Evolutionary conservation across 2,888 invertebrate genomes (phyloP), one percentile per base, ranked within the genome.

Genomic region (Pimpla rufipes): DNA sequence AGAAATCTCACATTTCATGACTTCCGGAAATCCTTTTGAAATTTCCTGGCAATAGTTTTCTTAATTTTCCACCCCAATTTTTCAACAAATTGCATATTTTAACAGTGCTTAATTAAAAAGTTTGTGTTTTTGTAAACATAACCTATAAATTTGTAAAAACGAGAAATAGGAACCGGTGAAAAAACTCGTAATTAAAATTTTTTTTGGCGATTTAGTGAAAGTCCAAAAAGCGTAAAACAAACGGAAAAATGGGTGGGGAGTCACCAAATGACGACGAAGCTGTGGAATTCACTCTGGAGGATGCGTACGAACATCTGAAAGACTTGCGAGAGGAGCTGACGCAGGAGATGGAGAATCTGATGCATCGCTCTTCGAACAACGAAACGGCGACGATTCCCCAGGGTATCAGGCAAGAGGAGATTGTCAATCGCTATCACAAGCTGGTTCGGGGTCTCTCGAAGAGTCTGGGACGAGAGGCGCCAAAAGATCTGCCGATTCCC

Each of bases 281-380:
- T 42, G 64, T 86, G 81, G 90, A 90, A 52, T 91, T 90, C 45
- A 89, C 89, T n/a, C 81, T 91, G 21, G 88, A 91, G 59, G 91
- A 92, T 64, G 85, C 90, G 0, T 85, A 87, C 1, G 90, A 88
- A 10, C 55, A 85, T 40, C 83, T 92, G 13, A 87, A 86, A 62
- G 88, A 90, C 0, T 59, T 85, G 0, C 70, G 85, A 35, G 35
- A 37, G 4, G 86, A 90, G 29, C 80, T 84, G 21, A 70, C 85
- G n/a, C 68, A 83, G 3, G 86, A 88, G 81, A 64, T 92, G 13
- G 87, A 90, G 2, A 52, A 85, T 3, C 66, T 92, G 42, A 82
- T 81, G 8, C 66, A 70, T 10, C 13, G 57, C 16, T 47, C 88
- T 3, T 68, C 76, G 35, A 90, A 91, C 71, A 89, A 90, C 37